Conservation (phyloP, 1,140 invertebrate species). For the Drosophila prosaltans region DNA sequence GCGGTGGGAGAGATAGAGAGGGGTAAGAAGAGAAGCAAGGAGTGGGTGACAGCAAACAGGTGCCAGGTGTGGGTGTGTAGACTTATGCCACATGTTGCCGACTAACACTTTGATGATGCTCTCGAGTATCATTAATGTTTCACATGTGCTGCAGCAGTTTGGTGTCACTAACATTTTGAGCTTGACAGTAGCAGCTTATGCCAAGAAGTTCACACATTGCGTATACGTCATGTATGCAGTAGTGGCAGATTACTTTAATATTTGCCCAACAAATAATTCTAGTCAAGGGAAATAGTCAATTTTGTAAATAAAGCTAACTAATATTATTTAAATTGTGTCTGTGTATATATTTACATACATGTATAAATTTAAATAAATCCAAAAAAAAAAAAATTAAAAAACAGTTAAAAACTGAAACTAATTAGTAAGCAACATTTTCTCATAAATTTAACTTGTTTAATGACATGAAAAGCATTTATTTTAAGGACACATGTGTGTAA, state of each 20-base stretch:
- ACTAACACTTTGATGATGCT: slow-evolving; percentile 16
- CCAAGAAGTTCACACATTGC: slow-evolving; percentile 11
- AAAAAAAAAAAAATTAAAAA: slow-evolving; percentile 11
- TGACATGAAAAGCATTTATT: slow-evolving; percentile 59
- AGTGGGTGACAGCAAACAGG: slow-evolving; percentile 7
- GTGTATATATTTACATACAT: not conserved
- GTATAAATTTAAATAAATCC: slow-evolving; percentile 1
- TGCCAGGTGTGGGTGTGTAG: slow-evolving; percentile 35
- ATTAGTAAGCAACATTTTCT: slow-evolving; percentile 40
- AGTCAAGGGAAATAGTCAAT: too few species aligned
- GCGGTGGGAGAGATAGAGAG: not conserved
- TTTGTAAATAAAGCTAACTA: not conserved
- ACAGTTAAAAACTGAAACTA: slow-evolving; percentile 28
- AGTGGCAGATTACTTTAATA: not conserved
- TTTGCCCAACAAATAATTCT: not conserved
- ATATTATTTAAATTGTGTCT: not conserved
- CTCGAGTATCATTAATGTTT: slow-evolving; percentile 50
- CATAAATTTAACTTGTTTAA: not conserved
- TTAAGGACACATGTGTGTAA: slow-evolving; percentile 18
- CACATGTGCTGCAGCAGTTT: slow-evolving; percentile 25
- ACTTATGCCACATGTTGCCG: not conserved
- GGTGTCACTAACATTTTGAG: slow-evolving; percentile 27
- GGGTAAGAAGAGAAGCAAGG: not conserved
- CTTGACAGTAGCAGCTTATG: slow-evolving; percentile 35
- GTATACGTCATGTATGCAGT: slow-evolving; percentile 20